Conservation (phyloP, 2,113 vertebrate genomes). For the Tupaia chinensis region DNA sequence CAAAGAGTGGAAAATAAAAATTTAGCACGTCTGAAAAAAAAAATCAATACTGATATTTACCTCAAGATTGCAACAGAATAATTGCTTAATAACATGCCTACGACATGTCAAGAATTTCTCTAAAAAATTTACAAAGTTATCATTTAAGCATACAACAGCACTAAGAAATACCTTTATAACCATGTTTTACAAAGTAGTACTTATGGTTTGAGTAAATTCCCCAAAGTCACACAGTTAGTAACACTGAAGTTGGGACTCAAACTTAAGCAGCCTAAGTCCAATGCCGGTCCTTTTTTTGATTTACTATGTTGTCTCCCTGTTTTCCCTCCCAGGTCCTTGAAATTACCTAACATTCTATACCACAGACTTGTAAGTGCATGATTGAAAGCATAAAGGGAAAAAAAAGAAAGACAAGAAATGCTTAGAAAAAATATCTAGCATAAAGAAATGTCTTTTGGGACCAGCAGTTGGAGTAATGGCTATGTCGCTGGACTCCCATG, state of each 20-base stretch:
- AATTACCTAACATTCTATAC: background rate
- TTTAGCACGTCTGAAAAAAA: background rate
- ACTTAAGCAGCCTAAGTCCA: background rate
- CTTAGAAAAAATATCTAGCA: constrained; percentile 67
- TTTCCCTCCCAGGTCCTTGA: background rate
- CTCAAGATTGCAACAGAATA: background rate
- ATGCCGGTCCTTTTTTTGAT: background rate
- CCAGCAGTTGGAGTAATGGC: too few relatives aligned
- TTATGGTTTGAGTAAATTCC: background rate
- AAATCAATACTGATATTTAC: background rate
- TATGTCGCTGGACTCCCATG: too few relatives aligned
- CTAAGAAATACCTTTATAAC: background rate
- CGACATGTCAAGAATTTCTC: background rate
- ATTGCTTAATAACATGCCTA: background rate
- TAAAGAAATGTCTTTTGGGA: too few relatives aligned
- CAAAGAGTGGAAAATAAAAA: fast-evolving
- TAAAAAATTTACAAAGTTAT: background rate
- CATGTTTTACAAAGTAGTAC: background rate
- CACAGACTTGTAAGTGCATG: background rate
- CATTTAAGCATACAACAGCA: background rate
- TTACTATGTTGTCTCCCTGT: background rate
- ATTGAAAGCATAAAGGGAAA: background rate
- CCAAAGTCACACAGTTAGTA: background rate
- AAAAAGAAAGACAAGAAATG: background rate
- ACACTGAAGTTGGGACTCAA: background rate